These are phyloP conservation scores for Phrynocephalus guinanensis DNA, from an alignment of 2,797 vertebrate genomes.

Conservation along the genomic window DNA sequence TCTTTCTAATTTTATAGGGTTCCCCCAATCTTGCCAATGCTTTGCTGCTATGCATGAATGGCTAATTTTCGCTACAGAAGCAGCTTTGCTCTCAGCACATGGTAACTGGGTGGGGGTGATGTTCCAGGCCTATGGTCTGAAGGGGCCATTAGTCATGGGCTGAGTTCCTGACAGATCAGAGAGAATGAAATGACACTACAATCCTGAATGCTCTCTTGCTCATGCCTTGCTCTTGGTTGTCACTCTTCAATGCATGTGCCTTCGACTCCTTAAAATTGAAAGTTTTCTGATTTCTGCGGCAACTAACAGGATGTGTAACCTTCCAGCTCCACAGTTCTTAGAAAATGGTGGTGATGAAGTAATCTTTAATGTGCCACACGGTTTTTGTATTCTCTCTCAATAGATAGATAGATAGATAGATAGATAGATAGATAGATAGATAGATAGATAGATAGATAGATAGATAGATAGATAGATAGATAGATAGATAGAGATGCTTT, in stretches of 20 bases:
- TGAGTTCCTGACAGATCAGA: not conserved
- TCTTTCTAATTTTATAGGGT: not conserved
- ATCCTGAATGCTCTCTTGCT: not conserved
- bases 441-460: too few relatives aligned
- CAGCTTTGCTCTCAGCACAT: not conserved
- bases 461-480: too few relatives aligned
- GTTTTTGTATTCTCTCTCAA: too few relatives aligned
- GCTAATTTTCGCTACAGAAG: not conserved
- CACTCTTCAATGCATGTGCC: constrained; percentile 30
- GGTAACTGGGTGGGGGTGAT: too few relatives aligned
- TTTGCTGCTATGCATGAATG: not conserved
- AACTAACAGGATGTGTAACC: constrained; percentile 31
- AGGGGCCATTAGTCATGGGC: too few relatives aligned
- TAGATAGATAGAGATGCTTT: too few relatives aligned
- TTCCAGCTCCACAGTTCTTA: too few relatives aligned
- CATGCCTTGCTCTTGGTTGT: constrained; percentile 16
- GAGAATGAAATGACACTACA: not conserved
- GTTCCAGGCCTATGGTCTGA: too few relatives aligned
- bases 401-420: too few relatives aligned
- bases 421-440: too few relatives aligned
- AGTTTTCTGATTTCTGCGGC: constrained; percentile 35
- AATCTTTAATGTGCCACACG: too few relatives aligned
- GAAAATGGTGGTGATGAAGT: too few relatives aligned
- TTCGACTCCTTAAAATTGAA: constrained; percentile 57
- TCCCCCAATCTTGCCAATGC: not conserved